Conservation (phyloP, 92 coral and sea anemone species). For the Palythoa caribaeorum region DNA sequence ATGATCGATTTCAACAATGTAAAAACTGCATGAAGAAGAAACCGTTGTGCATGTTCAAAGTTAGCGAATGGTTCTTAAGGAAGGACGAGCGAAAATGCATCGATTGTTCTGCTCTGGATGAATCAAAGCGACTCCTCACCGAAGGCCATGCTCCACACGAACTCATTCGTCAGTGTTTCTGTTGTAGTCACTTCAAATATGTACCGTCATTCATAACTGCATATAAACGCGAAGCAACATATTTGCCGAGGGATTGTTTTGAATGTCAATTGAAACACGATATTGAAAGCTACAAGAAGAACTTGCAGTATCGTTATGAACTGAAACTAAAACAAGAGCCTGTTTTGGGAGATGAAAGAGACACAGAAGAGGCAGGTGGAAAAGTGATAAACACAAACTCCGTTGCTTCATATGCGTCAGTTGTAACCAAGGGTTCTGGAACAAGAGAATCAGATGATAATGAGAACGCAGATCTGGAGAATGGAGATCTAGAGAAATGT, state of each 20-base stretch:
- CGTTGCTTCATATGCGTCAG: conserved; percentile 79
- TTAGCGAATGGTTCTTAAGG: conserved; percentile 91
- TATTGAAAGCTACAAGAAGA: conserved; percentile 80
- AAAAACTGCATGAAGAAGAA: conserved; percentile 78
- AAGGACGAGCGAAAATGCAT: conserved; percentile 85
- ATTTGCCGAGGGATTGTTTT: conserved; percentile 80
- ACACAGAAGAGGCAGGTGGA: conserved; percentile 60
- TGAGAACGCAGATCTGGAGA: neutral
- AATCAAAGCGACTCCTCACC: conserved; percentile 76
- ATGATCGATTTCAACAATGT: conserved; percentile 93
- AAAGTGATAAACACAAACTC: conserved; percentile 5
- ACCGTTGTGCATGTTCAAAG: conserved; percentile 94
- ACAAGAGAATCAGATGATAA: conserved; percentile 34
- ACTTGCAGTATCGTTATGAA: conserved; percentile 86
- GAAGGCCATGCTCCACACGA: conserved; percentile 78
- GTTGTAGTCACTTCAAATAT: conserved; percentile 91
- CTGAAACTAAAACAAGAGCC: conserved; percentile 87
- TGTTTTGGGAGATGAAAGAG: conserved; percentile 74
- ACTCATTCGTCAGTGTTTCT: conserved; percentile 91
- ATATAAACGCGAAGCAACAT: conserved; percentile 62
- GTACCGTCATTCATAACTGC: conserved; percentile 88
- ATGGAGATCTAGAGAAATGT: conserved; percentile 3
- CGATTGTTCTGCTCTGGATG: conserved; percentile 87
- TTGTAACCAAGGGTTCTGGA: conserved; percentile 80
- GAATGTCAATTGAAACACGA: conserved; percentile 88